Percentiles rank a stretch among this genome's conserved stretches.
Evolutionary conservation across 2,888 invertebrate species (phyloP).

Genomic region (Dryococelus australis): DNA sequence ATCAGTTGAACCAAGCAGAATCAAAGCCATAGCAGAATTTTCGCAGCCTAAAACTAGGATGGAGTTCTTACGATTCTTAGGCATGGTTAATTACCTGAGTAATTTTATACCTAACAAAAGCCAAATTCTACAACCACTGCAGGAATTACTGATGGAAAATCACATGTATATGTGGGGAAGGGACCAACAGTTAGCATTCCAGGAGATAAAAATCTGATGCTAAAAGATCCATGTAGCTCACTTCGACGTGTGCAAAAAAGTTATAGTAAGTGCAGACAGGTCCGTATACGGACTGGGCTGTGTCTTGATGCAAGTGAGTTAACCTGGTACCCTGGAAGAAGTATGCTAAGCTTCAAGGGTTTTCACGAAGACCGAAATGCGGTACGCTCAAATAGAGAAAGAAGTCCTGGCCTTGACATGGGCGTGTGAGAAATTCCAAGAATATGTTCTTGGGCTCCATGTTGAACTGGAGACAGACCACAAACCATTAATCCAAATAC

Average conservation of each 20-base stretch:
- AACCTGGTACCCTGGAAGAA: no score
- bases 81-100: neutral
- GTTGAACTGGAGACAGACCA: neutral
- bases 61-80: neutral
- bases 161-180: neutral
- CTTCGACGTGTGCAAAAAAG: neutral
- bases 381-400: neutral
- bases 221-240: neutral
- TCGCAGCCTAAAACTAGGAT: neutral
- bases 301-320: neutral
- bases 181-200: neutral
- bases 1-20: neutral
- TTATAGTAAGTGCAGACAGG: neutral
- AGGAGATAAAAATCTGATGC: neutral
- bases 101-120: neutral
- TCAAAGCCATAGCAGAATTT: neutral
- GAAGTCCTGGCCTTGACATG: neutral
- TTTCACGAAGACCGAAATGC: neutral
- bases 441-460: neutral
- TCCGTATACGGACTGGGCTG: neutral
- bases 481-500: neutral
- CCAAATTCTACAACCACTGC: neutral
- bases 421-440: neutral
- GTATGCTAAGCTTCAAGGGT: no score
- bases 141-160: neutral